Conservation (phyloP, 2,113 vertebrate genomes). For the Zosterops borbonicus region DNA sequence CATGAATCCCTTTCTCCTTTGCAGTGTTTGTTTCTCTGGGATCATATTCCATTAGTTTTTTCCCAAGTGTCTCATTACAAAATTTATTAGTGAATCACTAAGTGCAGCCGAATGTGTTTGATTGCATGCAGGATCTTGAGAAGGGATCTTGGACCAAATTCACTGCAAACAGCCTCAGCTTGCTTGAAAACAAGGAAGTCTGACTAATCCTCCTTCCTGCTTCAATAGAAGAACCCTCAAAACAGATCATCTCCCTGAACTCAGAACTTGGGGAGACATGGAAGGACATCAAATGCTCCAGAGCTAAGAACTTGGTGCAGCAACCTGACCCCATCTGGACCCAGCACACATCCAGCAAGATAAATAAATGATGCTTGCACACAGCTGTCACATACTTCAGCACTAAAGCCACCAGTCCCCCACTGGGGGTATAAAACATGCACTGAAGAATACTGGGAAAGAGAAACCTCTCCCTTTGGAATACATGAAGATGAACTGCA, state of each 20-base stretch:
- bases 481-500: not conserved
- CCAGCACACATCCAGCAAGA: not conserved
- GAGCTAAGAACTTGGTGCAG: not conserved
- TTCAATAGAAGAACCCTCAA: not conserved
- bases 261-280: not conserved
- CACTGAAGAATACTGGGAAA: not conserved
- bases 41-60: not conserved
- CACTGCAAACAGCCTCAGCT: not conserved
- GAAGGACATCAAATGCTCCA: not conserved
- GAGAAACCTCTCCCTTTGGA: not conserved
- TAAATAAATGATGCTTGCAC: not conserved
- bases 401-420: not conserved
- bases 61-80: not conserved
- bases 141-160: not conserved
- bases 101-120: slow-evolving; percentile 9
- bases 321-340: not conserved
- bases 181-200: not conserved
- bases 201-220: not conserved
- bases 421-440: not conserved
- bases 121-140: not conserved
- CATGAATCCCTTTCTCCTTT: not conserved
- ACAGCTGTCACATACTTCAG: not conserved
- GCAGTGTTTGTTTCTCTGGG: not conserved
- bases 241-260: not conserved
- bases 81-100: slow-evolving; percentile 3